Conservation (phyloP, 2,888 invertebrate genomes). For the Camptogramma bilineatum region DNA sequence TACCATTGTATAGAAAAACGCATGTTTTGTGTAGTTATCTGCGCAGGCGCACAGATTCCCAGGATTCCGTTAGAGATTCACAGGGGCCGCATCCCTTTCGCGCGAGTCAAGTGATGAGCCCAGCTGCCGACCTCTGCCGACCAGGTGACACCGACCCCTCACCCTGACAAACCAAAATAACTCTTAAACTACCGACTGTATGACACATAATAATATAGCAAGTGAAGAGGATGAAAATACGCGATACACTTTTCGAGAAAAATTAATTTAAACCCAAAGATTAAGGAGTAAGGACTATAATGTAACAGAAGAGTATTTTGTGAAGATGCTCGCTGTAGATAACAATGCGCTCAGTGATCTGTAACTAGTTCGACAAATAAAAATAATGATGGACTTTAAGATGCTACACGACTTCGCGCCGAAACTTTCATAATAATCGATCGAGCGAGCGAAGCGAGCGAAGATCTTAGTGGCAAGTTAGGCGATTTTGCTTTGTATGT, state of each 20-base stretch:
- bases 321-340: conserved; percentile 69
- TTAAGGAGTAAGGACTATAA: conserved; percentile 52
- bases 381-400: conserved; percentile 56
- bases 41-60: conserved; percentile 68
- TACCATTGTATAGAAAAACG: conserved; percentile 62
- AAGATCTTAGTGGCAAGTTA: too few relatives aligned
- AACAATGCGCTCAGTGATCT: conserved; percentile 78
- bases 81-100: conserved; percentile 81
- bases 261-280: conserved; percentile 60
- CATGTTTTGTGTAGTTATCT: conserved; percentile 53
- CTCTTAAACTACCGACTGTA: conserved; percentile 42
- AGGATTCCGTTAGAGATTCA: conserved; percentile 76
- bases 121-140: conserved; percentile 70
- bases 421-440: conserved; percentile 35
- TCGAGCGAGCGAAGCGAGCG: too few relatives aligned
- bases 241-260: conserved; percentile 49
- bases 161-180: conserved; percentile 46
- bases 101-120: conserved; percentile 81
- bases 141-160: conserved; percentile 70
- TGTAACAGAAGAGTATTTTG: conserved; percentile 43
- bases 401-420: conserved; percentile 43
- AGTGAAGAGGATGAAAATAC: conserved; percentile 47
- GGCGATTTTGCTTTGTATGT: too few relatives aligned
- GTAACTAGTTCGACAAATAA: conserved; percentile 76
- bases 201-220: conserved; percentile 34